Percentiles rank a stretch among this genome's conserved stretches.
Evolutionary conservation across 2,113 vertebrate species (phyloP).

Genomic region (Spea multiplicata): DNA sequence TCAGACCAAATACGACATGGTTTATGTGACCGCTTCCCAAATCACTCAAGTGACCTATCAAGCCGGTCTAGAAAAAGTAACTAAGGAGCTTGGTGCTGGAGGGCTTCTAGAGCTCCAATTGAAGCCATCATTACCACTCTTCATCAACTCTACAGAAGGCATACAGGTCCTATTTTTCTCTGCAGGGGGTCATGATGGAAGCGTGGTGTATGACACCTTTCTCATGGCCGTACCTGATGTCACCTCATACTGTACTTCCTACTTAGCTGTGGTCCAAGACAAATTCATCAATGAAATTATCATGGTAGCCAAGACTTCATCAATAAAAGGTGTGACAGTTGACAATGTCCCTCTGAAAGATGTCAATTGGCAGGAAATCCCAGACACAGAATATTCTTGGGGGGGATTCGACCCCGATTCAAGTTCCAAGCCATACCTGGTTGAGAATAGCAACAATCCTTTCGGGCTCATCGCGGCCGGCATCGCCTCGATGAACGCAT

Average conservation of each 20-base stretch:
- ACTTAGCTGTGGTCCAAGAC: constrained; percentile 45
- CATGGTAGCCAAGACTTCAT: constrained; percentile 59
- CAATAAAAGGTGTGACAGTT: constrained; percentile 25
- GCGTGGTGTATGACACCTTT: constrained; percentile 58
- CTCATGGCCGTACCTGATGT: constrained; percentile 60
- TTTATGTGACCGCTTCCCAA: constrained; percentile 64
- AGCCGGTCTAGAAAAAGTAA: not conserved
- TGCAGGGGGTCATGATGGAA: constrained; percentile 52
- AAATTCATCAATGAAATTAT: constrained; percentile 63
- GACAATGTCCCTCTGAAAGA: constrained; percentile 41
- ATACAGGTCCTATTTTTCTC: constrained; percentile 70
- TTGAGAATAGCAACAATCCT: constrained; percentile 50
- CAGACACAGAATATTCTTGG: constrained; percentile 67
- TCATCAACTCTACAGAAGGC: constrained; percentile 57
- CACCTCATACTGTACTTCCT: constrained; percentile 65
- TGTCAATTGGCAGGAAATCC: constrained; percentile 54
- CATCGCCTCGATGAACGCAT: constrained; percentile 55
- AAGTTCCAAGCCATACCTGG: not conserved
- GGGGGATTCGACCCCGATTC: constrained; percentile 45
- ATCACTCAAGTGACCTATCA: constrained; percentile 52
- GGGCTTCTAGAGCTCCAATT: constrained; percentile 14
- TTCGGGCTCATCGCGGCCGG: constrained; percentile 69
- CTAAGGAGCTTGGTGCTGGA: constrained; percentile 33
- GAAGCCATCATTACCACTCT: constrained; percentile 49
- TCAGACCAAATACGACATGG: constrained; percentile 56